Conservation (phyloP, 2,888 invertebrate species). For the Oegoconia quadripuncta region DNA sequence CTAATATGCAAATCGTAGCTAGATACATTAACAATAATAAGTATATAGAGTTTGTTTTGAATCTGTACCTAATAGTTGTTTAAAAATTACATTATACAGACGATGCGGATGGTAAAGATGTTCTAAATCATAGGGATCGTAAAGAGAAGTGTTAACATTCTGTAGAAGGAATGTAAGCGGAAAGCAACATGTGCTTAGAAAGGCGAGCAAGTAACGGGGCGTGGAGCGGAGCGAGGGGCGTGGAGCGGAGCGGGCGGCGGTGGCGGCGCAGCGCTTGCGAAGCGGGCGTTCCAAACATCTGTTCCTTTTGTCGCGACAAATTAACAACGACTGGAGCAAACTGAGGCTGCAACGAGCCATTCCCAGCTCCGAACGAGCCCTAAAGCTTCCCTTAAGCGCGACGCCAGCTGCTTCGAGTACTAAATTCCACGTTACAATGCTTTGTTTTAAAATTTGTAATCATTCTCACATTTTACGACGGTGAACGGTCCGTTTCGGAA, state of each 20-base stretch:
- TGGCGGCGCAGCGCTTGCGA: constrained; percentile 18
- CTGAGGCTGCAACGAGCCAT: constrained; percentile 62
- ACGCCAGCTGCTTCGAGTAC: constrained; percentile 67
- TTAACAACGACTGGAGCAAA: constrained; percentile 66
- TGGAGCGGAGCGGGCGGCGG: constrained; percentile 16
- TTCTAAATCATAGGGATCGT: too few relatives aligned
- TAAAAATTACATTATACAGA: too few relatives aligned
- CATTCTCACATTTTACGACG: constrained; percentile 78
- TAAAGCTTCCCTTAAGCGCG: constrained; percentile 67
- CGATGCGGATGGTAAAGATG: too few relatives aligned
- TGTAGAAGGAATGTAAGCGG: background rate
- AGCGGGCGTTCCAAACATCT: constrained; percentile 53
- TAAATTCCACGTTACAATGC: constrained; percentile 74
- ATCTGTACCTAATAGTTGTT: too few relatives aligned
- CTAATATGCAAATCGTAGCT: too few relatives aligned
- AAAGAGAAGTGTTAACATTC: too few relatives aligned
- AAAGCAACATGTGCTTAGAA: background rate
- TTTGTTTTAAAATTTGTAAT: constrained; percentile 78
- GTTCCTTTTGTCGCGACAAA: constrained; percentile 69
- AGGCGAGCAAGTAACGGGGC: background rate
- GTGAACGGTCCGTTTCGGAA: constrained; percentile 74
- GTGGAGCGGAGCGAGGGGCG: background rate
- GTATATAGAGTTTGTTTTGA: too few relatives aligned
- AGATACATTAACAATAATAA: too few relatives aligned
- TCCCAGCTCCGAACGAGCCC: constrained; percentile 59